A percentile compares a stretch with the other conserved stretches of the same genome.
phyloP scores from a whole-genome alignment of 2,888 invertebrate genomes.

The Lagria hirta region DNA sequence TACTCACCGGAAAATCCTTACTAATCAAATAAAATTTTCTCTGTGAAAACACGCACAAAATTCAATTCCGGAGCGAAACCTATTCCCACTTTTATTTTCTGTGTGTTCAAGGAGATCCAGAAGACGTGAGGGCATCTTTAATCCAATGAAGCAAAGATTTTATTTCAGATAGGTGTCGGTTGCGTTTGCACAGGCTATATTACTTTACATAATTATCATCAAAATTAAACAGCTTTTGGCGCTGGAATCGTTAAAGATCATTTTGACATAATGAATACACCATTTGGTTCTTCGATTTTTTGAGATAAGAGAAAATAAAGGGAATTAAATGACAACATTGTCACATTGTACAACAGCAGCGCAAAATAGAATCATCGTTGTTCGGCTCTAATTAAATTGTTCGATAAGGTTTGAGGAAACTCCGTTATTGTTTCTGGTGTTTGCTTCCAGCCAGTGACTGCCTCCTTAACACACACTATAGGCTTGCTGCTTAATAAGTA shows the following conservation, averaged over 20 bases:
- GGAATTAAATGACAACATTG: slow-evolving; percentile 11
- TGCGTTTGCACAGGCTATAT: no score
- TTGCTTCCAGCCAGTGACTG: no score
- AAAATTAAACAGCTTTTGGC: slow-evolving; percentile 8
- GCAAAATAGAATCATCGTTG: slow-evolving; percentile 10
- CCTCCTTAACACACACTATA: no score
- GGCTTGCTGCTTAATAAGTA: no score
- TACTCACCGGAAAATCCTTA: slow-evolving; percentile 22
- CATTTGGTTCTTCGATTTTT: no score
- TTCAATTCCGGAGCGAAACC: slow-evolving; percentile 14
- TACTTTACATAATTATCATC: slow-evolving; percentile 11
- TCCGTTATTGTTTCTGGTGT: no score
- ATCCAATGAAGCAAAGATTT: slow-evolving; percentile 19
- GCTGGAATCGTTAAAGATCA: no score
- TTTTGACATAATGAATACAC: no score
- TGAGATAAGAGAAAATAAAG: no score
- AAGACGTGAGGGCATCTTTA: slow-evolving; percentile 15
- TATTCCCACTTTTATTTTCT: slow-evolving; percentile 18
- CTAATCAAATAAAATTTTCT: slow-evolving; percentile 31
- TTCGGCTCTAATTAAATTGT: slow-evolving; percentile 16
- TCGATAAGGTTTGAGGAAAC: slow-evolving; percentile 9
- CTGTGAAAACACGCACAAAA: slow-evolving; percentile 27
- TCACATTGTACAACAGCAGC: slow-evolving; percentile 6
- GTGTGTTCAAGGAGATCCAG: slow-evolving; percentile 5
- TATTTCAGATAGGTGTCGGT: slow-evolving; percentile 8